Base-by-base conservation (phyloP, 2,113 vertebrate species). In the Odontesthes bonariensis region DNA sequence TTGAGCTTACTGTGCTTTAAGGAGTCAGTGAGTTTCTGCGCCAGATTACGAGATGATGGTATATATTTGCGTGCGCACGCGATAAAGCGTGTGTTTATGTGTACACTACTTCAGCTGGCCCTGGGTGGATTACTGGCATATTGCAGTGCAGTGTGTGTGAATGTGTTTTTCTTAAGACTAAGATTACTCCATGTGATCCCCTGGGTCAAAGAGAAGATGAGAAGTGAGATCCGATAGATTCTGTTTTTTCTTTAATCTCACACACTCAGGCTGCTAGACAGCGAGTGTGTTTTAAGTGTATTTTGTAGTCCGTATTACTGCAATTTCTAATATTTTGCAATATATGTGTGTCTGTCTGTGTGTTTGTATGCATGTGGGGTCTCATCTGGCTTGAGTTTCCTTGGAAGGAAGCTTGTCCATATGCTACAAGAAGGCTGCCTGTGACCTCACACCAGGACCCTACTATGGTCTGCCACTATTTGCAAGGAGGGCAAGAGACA, bases 341-440 rank as follows among this genome's bases (percentile, higher is more conserved):
- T 62, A 38, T 13, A 3, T 46, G 55, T 53, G 65, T 44, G 33
- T 71, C 51, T 51, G 62, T 47, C 42, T 74, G 61, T 20, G 20
- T 64, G 65, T 42, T 72, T 42, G 38, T 35, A 20, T 19, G 52
- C 42, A 13, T 46, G 65, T 51, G 46, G 77, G 84, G 75, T 84
- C 86, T 92, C 85, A 83, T 90, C 89, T 87, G 89, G 85, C 88
- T 4, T 71, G 65, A 51, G 44, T 70, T 81, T 91, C 87, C 91
- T 90, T 92, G 90, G 91, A 92, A 87, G 86, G 89, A 91, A 91
- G 79, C 23, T 7, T 5, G 73, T 90, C 90, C 91, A 92, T 93
- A 92, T 93, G 91, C 73, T 88, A 61, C 82, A 89, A 90, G 89
- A 83, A 90, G 88, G 61, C 84, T 61, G 86, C 84, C 79, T 42